A percentile compares a stretch with the other conserved stretches of the same genome.
These are phyloP conservation scores for Aricia agestis DNA, from an alignment of 1,140 invertebrate species.

Conservation along the genomic window DNA sequence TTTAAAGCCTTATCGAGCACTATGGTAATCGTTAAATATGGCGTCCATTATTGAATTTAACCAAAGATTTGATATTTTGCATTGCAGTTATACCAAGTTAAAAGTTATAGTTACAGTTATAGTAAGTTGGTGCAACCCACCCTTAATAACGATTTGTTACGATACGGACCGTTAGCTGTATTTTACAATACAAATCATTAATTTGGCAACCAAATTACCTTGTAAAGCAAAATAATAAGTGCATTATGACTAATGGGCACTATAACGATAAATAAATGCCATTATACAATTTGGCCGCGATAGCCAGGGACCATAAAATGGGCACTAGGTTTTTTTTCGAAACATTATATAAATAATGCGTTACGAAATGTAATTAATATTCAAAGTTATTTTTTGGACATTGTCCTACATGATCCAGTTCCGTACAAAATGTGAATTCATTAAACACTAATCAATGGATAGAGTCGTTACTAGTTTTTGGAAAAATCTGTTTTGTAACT, in stretches of 20 bases:
- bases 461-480: too few species aligned
- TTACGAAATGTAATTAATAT: neutral
- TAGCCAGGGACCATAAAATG: neutral
- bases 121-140: too few species aligned
- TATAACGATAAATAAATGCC: neutral
- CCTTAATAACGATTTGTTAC: neutral
- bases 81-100: too few species aligned
- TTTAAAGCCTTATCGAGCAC: too few species aligned
- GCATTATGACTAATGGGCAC: neutral
- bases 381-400: neutral
- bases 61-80: too few species aligned
- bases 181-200: neutral
- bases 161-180: neutral
- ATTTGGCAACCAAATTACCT: neutral
- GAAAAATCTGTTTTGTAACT: too few species aligned
- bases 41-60: too few species aligned
- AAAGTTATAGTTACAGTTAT: too few species aligned
- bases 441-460: too few species aligned
- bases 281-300: neutral
- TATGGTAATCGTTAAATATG: too few species aligned
- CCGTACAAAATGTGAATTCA: too few species aligned
- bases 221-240: neutral
- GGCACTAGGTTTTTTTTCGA: slow-evolving; percentile 2
- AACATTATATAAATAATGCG: neutral
- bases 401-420: too few species aligned